Evolutionary conservation across 2,797 vertebrate species (phyloP).

Genomic region (Pachyuromys duprasi): DNA sequence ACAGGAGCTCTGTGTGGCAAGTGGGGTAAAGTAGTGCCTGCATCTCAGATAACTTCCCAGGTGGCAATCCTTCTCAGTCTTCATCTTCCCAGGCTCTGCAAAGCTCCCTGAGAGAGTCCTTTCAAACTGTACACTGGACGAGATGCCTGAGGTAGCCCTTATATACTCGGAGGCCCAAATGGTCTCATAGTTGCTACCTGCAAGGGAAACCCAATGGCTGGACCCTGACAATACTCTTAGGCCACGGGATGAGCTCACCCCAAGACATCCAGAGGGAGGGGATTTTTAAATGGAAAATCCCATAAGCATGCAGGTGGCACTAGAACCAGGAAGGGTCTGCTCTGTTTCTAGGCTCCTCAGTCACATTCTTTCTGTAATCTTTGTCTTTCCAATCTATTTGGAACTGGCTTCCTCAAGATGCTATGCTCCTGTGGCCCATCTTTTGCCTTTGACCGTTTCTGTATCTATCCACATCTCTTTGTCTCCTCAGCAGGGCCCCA

Average conservation of each 20-base stretch:
- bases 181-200: neutral
- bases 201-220: neutral
- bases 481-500: neutral
- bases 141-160: neutral
- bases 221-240: neutral
- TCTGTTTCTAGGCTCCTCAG: neutral
- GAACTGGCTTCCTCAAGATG: constrained; percentile 13
- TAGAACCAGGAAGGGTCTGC: neutral
- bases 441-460: constrained; percentile 28
- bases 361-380: constrained; percentile 10
- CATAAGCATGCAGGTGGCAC: neutral
- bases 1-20: neutral
- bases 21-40: neutral
- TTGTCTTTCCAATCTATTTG: neutral
- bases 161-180: neutral
- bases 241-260: neutral
- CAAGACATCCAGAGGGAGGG: neutral
- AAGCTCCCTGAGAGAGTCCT: neutral
- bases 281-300: constrained; percentile 1
- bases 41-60: neutral
- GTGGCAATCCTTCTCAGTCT: neutral
- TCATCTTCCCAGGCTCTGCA: neutral
- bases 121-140: neutral
- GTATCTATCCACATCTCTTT: neutral
- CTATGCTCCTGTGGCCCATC: neutral